Evolutionary conservation across 2,113 vertebrate genomes (phyloP).

Genomic region (Perca fluviatilis): DNA sequence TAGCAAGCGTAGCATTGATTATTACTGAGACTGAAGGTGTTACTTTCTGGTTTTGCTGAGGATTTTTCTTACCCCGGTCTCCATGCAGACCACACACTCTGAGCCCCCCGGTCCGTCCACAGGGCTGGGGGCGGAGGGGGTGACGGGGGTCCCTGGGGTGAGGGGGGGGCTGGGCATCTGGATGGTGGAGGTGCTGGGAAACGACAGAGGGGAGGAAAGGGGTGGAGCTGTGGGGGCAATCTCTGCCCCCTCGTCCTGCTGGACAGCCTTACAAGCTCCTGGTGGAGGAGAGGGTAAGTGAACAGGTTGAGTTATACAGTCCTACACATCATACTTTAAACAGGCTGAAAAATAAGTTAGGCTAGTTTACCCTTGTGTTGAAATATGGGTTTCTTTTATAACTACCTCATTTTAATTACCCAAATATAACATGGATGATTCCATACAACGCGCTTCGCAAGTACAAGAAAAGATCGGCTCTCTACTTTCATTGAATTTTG

Average conservation of each 20-base stretch:
- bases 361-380: neutral
- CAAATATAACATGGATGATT: too few species aligned
- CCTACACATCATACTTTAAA: neutral
- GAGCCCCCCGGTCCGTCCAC: conserved; percentile 79
- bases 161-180: conserved; percentile 66
- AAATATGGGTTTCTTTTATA: too few species aligned
- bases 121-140: conserved; percentile 76
- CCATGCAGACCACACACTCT: conserved; percentile 96
- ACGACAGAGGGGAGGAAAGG: neutral
- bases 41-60: too few species aligned
- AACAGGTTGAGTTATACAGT: neutral
- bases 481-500: too few species aligned
- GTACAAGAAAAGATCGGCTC: too few species aligned
- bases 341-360: neutral
- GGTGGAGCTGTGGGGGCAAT: conserved; percentile 20
- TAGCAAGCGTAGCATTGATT: too few species aligned
- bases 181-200: conserved; percentile 24
- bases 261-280: conserved; percentile 77
- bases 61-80: conserved; percentile 86
- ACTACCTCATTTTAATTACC: too few species aligned
- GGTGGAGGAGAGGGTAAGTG: conserved; percentile 29
- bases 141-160: conserved; percentile 76
- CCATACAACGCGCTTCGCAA: too few species aligned
- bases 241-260: conserved; percentile 37
- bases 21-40: too few species aligned